Evolutionary conservation across 2,888 invertebrate species (phyloP), one percentile per base, ranked within the genome.

Genomic region (Eupithecia tripunctaria): DNA sequence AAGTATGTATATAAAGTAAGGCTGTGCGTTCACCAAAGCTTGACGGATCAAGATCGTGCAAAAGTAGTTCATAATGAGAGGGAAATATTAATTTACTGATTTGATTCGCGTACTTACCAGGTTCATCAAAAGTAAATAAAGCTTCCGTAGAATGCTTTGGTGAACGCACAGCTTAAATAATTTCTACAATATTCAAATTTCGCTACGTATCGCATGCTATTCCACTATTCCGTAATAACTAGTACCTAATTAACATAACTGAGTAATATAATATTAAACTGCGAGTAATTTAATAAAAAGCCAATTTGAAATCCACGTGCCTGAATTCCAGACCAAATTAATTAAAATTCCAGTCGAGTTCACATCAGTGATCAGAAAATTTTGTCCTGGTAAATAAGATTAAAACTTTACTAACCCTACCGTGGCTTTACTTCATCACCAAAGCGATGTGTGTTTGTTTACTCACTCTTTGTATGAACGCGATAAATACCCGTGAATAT

Each of bases 161-260:
- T 64, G 43, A 63, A 63, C 69, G 59, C 63, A 67, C n/a, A 21
- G 12, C 69, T 14, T n/a, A 27, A 41, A 21, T 41, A 10, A 21
- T 59, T 41, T 21, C n/a, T 59, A 65, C 21, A 47, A 32, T 68
- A 70, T 51, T 25, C 18, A 67, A 43, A 59, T 68, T 25, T 67
- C 12, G 38, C 68, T 74, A 72, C 65, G 56, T 56, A 68, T 68
- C 65, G 25, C 78, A 78, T 78, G 75, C 77, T 72, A 62, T 64
- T 75, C 47, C 43, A 66, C 66, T 36, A 64, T 63, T 69, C 51
- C 51, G 36, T 64, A 64, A 51, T 32, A 67, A 21, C 47, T 51
- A 32, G 32, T 21, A 25, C 56, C 36, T 67, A 41, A 70, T 67
- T 67, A 65, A 38, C 64, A 64, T 64, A 64, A 64, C 25, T 47